These are phyloP conservation scores for Sycophaga agraensis DNA, from an alignment of 1,140 invertebrate species.

Conservation along the genomic window DNA sequence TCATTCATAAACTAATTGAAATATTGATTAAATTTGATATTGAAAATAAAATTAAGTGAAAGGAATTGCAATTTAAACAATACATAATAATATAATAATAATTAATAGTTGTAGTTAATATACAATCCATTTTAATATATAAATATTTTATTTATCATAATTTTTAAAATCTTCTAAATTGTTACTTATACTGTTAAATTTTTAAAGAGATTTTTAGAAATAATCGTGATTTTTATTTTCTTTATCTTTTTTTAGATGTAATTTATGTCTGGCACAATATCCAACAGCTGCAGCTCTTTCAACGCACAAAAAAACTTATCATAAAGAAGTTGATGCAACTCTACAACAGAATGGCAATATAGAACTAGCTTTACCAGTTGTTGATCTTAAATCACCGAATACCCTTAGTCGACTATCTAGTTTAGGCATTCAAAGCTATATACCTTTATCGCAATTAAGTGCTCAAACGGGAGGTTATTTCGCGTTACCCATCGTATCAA, in stretches of 20 bases:
- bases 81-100: no score
- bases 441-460: slow-evolving; percentile 68
- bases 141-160: no score
- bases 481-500: slow-evolving; percentile 71
- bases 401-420: slow-evolving; percentile 64
- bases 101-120: no score
- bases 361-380: slow-evolving; percentile 71
- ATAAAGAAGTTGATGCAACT: slow-evolving; percentile 58
- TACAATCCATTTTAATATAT: no score
- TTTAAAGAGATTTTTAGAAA: not conserved
- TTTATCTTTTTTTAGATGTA: slow-evolving; percentile 60
- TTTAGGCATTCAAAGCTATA: slow-evolving; percentile 73
- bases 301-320: slow-evolving; percentile 71
- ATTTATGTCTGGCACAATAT: slow-evolving; percentile 71
- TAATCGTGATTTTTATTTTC: not conserved
- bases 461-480: slow-evolving; percentile 66
- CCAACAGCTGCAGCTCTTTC: slow-evolving; percentile 66
- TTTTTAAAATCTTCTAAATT: no score
- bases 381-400: slow-evolving; percentile 69
- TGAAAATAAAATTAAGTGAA: not conserved
- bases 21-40: not conserved
- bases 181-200: not conserved
- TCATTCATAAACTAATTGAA: not conserved
- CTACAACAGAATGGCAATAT: slow-evolving; percentile 47
- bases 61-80: no score